These are phyloP conservation scores for Helicolenus hilgendorfi DNA, from an alignment of 2,797 vertebrate species.

Conservation along the genomic window DNA sequence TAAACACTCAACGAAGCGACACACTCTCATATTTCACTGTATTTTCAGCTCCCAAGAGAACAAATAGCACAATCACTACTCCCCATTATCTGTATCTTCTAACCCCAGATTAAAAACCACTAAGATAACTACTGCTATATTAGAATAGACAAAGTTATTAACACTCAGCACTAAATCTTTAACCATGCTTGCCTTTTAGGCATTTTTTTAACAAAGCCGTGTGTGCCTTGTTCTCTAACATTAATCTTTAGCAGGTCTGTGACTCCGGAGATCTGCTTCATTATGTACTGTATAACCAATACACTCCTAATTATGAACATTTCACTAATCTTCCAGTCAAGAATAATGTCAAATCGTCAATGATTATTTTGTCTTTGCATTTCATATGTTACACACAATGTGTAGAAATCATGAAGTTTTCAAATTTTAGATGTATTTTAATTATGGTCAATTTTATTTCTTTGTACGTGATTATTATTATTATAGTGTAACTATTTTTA, in stretches of 20 bases:
- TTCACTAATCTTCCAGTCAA: constrained; percentile 20
- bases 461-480: constrained; percentile 3
- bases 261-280: constrained; percentile 30
- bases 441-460: constrained; percentile 18
- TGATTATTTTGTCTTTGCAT: constrained; percentile 35
- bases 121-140: constrained; percentile 45
- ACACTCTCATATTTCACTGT: constrained; percentile 16
- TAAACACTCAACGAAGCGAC: constrained; percentile 4
- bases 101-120: constrained; percentile 26
- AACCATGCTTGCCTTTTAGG: constrained; percentile 21
- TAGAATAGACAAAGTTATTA: constrained; percentile 50
- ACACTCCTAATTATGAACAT: constrained; percentile 36
- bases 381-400: constrained; percentile 30
- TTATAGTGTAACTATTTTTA: neutral
- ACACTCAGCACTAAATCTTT: constrained; percentile 49
- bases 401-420: constrained; percentile 43
- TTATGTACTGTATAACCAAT: constrained; percentile 12
- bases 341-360: neutral
- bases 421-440: constrained; percentile 19
- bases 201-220: constrained; percentile 8
- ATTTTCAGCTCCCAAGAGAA: constrained; percentile 4
- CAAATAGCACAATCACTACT: neutral
- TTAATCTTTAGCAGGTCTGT: constrained; percentile 20
- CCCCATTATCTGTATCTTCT: constrained; percentile 22
- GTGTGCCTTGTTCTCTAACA: constrained; percentile 53